Evolutionary conservation across 2,113 vertebrate species (phyloP), one percentile per base, ranked within the genome.

Genomic region (Oophaga pumilio): DNA sequence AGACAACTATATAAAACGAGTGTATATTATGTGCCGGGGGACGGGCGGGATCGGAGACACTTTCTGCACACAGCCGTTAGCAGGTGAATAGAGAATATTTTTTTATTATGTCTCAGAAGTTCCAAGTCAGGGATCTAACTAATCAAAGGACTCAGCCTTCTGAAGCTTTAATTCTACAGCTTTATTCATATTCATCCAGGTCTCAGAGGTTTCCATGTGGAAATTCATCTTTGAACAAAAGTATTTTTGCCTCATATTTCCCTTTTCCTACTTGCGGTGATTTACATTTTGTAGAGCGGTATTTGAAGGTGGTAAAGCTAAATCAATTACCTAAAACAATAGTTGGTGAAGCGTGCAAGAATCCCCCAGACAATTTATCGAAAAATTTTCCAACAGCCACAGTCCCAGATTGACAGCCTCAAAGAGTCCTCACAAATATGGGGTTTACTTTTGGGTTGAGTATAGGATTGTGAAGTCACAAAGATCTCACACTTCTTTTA

Each of bases 21-120:
- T 13, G 28, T 56, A 52, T 12, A 20, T 22, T 43, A 20, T 13
- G 20, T 9, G 33, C 52, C 8, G 12, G 11, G 74, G 11, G 26
- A 18, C 11, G 15, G 8, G 13, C 13, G 69, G 64, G 13, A 84
- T 49, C 22, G n/a, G 66, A 84, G 82, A 69, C 62, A 18, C 43
- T 9, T 33, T 22, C 50, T 83, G 64, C 49, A 83, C 43, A 83
- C 49, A 53, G 62, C 64, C 9, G 60, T 83, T 83, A 83, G 82
- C 82, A 84, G 66, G 66, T 53, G 49, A 84, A 84, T 28, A 84
- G 64, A 84, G 82, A 84, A 73, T 84, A 73, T 56, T 84, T 57
- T 43, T 73, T 84, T 18, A 59, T 59, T 28, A 73, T 26, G 68
- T 73, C 68, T 84, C 18, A 73, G 68, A 84, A 84, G 52, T 64